Evolutionary conservation across 2,113 vertebrate species (phyloP), one percentile per base, ranked within the genome.

Genomic region (Plecotus auritus): DNA sequence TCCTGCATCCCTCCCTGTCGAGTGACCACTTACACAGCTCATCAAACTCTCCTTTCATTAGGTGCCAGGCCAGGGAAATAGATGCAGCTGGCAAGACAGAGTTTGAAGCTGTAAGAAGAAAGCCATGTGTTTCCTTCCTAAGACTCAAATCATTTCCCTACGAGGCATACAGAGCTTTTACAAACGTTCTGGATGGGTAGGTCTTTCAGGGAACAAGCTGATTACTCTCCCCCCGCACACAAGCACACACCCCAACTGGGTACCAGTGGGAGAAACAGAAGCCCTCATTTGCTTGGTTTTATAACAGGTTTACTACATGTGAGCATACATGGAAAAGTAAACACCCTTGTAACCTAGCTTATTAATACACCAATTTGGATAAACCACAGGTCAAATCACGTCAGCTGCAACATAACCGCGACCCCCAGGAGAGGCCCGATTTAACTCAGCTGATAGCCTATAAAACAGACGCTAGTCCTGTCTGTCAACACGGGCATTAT

Each of bases 111-210:
- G 51, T 82, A 87, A 92, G 97, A 96, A 96, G 95, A 97, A 94
- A 97, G 96, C 92, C 96, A 95, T 95, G 96, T 97, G 97, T 97
- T 97, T 96, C 95, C 95, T 94, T 96, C 95, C 90, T 78, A 85
- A 92, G 92, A 94, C 86, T 66, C 77, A 93, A 95, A 93, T 94
- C 81, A 93, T 93, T 97, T 96, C 92, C 96, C 97, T 51, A 47
- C 20, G 16, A 95, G 91, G 93, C 86, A 94, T 90, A 97, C 97
- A 84, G 80, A 74, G 76, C 91, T 88, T 94, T 93, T 90, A 94
- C 84, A 93, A 92, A 94, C 72, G 40, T 90, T 77, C 93, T 91
- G 90, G 85, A 89, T 73, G 95, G 74, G 59, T 66, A 26, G 3
- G 30, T 80, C 81, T 90, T 72, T 40, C 92, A 85, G 74, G 90